Base-by-base conservation (phyloP, 2,797 vertebrate species). In the Cyclopterus lumpus region DNA sequence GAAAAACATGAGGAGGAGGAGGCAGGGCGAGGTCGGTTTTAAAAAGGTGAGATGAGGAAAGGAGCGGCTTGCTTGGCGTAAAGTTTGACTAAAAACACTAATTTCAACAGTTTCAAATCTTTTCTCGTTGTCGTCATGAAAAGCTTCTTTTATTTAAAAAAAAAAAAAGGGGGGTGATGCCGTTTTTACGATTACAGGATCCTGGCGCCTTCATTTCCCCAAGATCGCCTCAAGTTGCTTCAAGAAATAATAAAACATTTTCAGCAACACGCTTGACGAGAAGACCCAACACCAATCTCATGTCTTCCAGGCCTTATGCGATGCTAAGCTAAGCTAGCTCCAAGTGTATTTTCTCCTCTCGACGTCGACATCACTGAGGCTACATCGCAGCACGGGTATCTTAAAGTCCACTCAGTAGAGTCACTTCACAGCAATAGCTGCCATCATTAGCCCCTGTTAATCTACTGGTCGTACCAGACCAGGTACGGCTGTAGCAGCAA, bases 1-100 rank as follows among this genome's bases (percentile, higher is more conserved):
- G 6, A 28, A 40, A 38, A 61, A 10, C 44, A 18, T 12, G 5
- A 36, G 18, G 12, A 51, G 49, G 20, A 11, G 36, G 53, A 38
- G 11, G 28, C 8, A 28, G 18, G 7, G 60, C 69, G 18, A 77
- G 80, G 82, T 77, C 69, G 40, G 42, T 53, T 60, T 42, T 51
- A 46, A 28, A 28, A 28, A 79, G 70, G 65, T 58, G 16, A 73
- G 16, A 14, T 1, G 22, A 22, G 30, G 8, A 34, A 10, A 18
- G 26, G n/a, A 28, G 38, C 20, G 40, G 64, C 36, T 38, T 20
- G 18, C 11, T 30, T 28, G 8, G 20, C 34, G 32, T 24, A 10
- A 8, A 26, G 9, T 18, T 42, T n/a, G 5, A n/a, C 16, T 22
- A 2, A 34, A 8, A 20, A 20, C 3, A 36, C 12, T 12, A 0